Percentiles rank a stretch among this genome's conserved stretches.
Evolutionary conservation across 92 coral and sea anemone species (phyloP).

Genomic region (Actinostola sp.): DNA sequence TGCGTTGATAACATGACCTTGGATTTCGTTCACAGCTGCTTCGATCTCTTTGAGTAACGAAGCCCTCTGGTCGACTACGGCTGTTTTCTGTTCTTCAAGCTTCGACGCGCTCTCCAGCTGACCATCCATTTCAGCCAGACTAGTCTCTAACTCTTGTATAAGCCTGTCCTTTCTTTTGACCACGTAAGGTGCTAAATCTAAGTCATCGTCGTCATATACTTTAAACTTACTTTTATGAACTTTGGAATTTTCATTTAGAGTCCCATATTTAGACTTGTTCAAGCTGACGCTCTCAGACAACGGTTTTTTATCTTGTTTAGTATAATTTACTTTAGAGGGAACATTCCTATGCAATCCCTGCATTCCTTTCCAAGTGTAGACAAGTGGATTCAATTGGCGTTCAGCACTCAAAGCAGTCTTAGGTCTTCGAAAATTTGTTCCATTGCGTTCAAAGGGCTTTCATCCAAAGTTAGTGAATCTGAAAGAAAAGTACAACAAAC

Average conservation of each 20-base stretch:
- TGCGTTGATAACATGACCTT: conserved; percentile 77
- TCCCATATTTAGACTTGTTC: conserved; percentile 23
- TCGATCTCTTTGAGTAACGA: conserved; percentile 71
- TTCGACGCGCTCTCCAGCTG: conserved; percentile 53
- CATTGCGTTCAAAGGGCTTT: too few relatives aligned
- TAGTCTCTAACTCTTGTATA: conserved; percentile 80
- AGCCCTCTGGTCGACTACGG: conserved; percentile 68
- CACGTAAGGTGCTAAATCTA: conserved; percentile 62
- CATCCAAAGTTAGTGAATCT: too few relatives aligned
- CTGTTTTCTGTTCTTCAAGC: conserved; percentile 70
- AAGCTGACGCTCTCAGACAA: background rate
- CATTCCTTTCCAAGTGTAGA: conserved; percentile 15
- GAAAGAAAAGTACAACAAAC: too few relatives aligned
- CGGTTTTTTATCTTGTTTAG: background rate
- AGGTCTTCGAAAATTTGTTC: too few relatives aligned
- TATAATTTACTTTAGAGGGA: background rate
- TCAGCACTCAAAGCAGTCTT: too few relatives aligned
- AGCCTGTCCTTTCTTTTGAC: conserved; percentile 77
- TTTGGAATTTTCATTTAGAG: conserved; percentile 7
- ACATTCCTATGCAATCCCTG: conserved; percentile 19
- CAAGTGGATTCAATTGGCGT: background rate
- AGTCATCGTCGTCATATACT: conserved; percentile 47
- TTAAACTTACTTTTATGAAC: background rate
- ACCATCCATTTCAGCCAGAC: conserved; percentile 83
- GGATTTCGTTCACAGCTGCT: conserved; percentile 73